A percentile compares a stretch with the other conserved stretches of the same genome.
phyloP scores from a whole-genome alignment of 2,797 vertebrate species.

The Sebastiscus tertius region DNA sequence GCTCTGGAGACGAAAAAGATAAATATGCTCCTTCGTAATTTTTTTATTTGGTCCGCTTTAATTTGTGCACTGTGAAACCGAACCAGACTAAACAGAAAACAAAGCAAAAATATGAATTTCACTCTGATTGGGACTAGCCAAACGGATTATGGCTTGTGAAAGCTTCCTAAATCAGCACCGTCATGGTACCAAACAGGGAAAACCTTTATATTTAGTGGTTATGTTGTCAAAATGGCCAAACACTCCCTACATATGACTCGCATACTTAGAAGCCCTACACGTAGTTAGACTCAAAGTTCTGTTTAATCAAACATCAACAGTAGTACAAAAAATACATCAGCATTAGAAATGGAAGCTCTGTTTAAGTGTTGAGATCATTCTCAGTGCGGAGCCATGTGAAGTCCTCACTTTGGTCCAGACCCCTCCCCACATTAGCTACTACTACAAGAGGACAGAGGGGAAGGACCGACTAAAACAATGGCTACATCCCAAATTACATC shows the following conservation, averaged over 20 bases:
- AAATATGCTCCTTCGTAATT: too few relatives aligned
- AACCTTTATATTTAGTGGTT: too few relatives aligned
- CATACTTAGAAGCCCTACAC: constrained; percentile 23
- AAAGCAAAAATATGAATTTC: too few relatives aligned
- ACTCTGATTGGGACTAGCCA: too few relatives aligned
- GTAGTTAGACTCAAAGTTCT: constrained; percentile 16
- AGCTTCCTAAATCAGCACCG: neutral
- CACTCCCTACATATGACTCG: constrained; percentile 20
- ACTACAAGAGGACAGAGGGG: neutral
- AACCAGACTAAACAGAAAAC: too few relatives aligned
- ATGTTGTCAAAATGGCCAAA: constrained; percentile 6
- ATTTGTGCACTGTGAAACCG: too few relatives aligned
- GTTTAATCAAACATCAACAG: constrained; percentile 58
- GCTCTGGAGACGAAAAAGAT: too few relatives aligned
- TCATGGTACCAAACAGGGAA: neutral
- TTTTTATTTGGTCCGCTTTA: too few relatives aligned
- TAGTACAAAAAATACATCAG: constrained; percentile 75
- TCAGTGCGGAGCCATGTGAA: constrained; percentile 36
- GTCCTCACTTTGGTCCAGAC: constrained; percentile 4
- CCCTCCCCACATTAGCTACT: constrained; percentile 14
- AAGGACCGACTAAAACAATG: constrained; percentile 20
- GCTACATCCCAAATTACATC: constrained; percentile 28
- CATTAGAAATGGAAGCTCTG: constrained; percentile 61
- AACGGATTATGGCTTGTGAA: too few relatives aligned
- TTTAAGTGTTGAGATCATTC: constrained; percentile 34